Conservation (phyloP, 2,888 invertebrate species). For the Hyppa rectilinea region DNA sequence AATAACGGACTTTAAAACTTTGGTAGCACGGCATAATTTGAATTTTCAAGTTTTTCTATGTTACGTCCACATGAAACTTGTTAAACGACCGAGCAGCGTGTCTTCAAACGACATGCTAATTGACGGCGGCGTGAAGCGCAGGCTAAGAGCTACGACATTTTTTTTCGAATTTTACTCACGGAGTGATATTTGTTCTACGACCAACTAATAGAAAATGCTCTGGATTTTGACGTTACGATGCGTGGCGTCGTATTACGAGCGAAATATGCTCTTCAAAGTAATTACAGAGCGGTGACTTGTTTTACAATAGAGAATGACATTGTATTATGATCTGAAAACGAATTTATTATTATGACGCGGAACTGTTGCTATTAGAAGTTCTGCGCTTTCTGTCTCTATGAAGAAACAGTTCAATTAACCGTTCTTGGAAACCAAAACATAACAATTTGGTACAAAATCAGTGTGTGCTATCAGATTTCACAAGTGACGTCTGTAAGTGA, state of each 20-base stretch:
- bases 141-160: slow-evolving; percentile 77
- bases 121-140: slow-evolving; percentile 84
- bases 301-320: slow-evolving; percentile 48
- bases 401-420: not conserved
- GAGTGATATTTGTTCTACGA: slow-evolving; percentile 66
- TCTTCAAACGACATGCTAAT: slow-evolving; percentile 90
- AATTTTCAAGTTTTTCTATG: slow-evolving; percentile 56
- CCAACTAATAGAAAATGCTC: slow-evolving; percentile 58
- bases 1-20: slow-evolving; percentile 79
- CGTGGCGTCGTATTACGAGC: slow-evolving; percentile 55
- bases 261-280: slow-evolving; percentile 37
- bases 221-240: slow-evolving; percentile 52
- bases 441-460: slow-evolving; percentile 36
- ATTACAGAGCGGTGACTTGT: slow-evolving; percentile 41
- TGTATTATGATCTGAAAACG: slow-evolving; percentile 51
- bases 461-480: slow-evolving; percentile 40
- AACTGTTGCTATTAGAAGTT: slow-evolving; percentile 22
- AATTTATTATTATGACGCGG: slow-evolving; percentile 28
- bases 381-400: not conserved
- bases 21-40: slow-evolving; percentile 70
- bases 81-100: slow-evolving; percentile 78
- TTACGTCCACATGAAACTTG: slow-evolving; percentile 73
- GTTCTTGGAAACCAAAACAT: slow-evolving; percentile 5
- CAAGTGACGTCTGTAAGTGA: slow-evolving; percentile 51
- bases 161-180: slow-evolving; percentile 74